These are phyloP conservation scores for Eupithecia insigniata DNA, from an alignment of 2,888 invertebrate species.

Conservation along the genomic window DNA sequence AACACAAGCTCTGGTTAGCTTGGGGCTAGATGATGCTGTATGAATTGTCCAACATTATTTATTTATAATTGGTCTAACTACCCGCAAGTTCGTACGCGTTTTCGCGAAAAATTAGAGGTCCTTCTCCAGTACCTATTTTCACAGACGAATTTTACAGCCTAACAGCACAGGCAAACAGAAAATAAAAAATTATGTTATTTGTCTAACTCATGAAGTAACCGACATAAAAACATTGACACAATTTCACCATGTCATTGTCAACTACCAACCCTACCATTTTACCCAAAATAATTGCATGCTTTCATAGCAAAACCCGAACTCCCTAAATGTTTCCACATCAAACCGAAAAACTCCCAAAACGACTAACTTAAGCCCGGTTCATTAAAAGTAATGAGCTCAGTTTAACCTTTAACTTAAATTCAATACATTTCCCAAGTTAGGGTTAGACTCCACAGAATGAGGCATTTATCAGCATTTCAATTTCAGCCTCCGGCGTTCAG, in stretches of 20 bases:
- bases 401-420: constrained; percentile 13
- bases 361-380: constrained; percentile 1
- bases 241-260: neutral
- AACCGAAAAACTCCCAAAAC: constrained; percentile 13
- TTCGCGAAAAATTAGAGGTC: too few relatives aligned
- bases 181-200: too few relatives aligned
- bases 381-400: constrained; percentile 18
- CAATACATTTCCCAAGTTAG: constrained; percentile 23
- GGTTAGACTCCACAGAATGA: neutral
- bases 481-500: too few relatives aligned
- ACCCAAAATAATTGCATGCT: constrained; percentile 5
- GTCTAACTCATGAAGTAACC: neutral
- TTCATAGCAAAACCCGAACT: neutral
- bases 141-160: too few relatives aligned
- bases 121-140: too few relatives aligned
- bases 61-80: too few relatives aligned
- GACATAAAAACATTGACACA: neutral
- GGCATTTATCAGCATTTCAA: too few relatives aligned
- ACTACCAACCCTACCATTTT: neutral
- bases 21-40: too few relatives aligned
- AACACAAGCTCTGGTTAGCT: too few relatives aligned
- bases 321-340: neutral
- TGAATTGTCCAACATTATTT: too few relatives aligned
- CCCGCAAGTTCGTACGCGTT: too few relatives aligned
- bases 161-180: too few relatives aligned